phyloP scores from a whole-genome alignment of 2,113 vertebrate genomes.

The Azemiops feae region DNA sequence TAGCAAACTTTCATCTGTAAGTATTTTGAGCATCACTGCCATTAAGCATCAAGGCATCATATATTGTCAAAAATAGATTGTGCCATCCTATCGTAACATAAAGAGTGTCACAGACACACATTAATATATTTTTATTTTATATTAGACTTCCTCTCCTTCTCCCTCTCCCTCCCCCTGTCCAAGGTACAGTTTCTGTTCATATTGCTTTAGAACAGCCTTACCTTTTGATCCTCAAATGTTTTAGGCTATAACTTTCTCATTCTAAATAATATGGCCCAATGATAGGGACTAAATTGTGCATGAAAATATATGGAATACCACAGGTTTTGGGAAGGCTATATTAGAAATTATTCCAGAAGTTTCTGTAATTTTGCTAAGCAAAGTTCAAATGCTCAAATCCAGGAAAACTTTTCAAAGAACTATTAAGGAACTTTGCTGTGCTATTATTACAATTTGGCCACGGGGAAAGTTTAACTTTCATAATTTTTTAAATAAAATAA shows the following conservation, averaged over 20 bases:
- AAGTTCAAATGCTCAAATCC: not conserved
- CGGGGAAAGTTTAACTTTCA: not conserved
- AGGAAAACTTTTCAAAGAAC: not conserved
- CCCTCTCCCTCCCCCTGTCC: not conserved
- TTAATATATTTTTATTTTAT: not conserved
- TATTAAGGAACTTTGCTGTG: not conserved
- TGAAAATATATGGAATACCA: not conserved
- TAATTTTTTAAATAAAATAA: not conserved
- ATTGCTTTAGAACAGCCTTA: not conserved
- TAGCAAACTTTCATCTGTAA: slow-evolving; percentile 4
- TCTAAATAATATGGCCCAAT: not conserved
- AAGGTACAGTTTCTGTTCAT: not conserved
- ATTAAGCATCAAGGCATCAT: not conserved
- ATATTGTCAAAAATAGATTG: not conserved
- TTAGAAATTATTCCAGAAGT: not conserved
- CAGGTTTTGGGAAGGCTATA: not conserved
- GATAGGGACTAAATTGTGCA: not conserved
- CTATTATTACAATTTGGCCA: not conserved
- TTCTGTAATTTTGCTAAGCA: not conserved
- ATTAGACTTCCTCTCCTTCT: not conserved
- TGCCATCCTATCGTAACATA: not conserved
- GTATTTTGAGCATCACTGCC: slow-evolving; percentile 9
- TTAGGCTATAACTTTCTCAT: not conserved
- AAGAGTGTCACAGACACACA: not conserved
- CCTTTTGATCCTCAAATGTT: not conserved